Percentiles rank a stretch among this genome's conserved stretches.
These are phyloP conservation scores for Bradypus variegatus DNA, from an alignment of 2,797 vertebrate species.

Conservation along the genomic window DNA sequence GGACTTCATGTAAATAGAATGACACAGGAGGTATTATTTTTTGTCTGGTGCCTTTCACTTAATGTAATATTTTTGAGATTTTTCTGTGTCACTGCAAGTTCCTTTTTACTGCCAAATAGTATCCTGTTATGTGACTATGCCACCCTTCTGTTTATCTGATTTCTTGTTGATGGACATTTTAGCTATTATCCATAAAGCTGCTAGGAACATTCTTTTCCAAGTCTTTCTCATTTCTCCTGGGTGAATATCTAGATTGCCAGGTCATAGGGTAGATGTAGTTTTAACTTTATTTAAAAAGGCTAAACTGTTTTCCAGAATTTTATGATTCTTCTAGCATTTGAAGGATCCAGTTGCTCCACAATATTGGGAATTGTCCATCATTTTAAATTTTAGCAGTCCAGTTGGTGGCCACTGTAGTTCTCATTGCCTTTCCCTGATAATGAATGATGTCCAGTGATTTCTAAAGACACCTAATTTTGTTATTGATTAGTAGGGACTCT, in stretches of 20 bases:
- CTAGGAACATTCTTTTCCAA: not conserved
- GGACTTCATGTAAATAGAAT: accelerated
- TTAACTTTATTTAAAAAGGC: not conserved
- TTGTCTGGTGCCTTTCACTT: not conserved
- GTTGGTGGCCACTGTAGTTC: no score
- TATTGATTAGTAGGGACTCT: not conserved
- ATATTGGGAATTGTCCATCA: accelerated
- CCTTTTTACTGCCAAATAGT: accelerated
- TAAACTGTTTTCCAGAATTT: not conserved
- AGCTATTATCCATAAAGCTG: not conserved
- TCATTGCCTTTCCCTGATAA: not conserved
- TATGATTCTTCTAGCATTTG: accelerated
- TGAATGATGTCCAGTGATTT: not conserved
- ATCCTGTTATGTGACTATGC: accelerated
- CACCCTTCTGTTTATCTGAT: accelerated
- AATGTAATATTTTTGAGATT: not conserved
- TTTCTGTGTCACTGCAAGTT: accelerated
- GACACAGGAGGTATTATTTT: accelerated
- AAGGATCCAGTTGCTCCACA: accelerated
- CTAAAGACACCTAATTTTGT: not conserved
- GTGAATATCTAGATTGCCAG: not conserved
- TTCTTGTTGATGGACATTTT: not conserved
- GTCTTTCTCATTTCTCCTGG: not conserved
- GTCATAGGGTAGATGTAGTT: not conserved
- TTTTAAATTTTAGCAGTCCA: not conserved